Conservation (phyloP, 2,113 vertebrate species). For the Muntiacus reevesi region DNA sequence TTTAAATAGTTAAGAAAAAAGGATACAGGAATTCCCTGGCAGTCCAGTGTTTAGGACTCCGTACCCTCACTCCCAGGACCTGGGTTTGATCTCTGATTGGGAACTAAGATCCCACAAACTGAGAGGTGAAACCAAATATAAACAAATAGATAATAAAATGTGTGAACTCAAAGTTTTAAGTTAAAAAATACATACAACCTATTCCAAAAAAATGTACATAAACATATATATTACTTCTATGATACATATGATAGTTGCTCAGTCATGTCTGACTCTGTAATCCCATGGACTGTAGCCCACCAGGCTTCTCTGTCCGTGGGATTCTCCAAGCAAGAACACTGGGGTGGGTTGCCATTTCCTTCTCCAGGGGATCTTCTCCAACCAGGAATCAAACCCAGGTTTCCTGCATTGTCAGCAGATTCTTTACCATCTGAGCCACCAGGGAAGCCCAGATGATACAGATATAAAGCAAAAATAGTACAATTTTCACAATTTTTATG, state of each 20-base stretch:
- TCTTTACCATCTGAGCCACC: background rate
- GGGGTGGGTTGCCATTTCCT: background rate
- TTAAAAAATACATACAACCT: background rate
- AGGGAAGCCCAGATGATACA: background rate
- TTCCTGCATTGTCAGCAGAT: background rate
- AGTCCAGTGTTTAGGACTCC: background rate
- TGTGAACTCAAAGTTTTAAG: background rate
- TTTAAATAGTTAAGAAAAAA: background rate
- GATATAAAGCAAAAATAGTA: background rate
- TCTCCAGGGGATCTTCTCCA: background rate
- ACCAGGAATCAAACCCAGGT: background rate
- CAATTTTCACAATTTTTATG: background rate
- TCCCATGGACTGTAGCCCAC: background rate
- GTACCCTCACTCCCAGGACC: background rate
- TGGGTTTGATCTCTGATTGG: background rate
- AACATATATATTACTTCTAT: too few relatives aligned
- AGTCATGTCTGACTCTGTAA: background rate
- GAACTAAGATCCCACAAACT: background rate
- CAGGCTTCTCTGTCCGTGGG: background rate
- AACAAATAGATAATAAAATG: background rate
- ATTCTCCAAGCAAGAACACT: background rate
- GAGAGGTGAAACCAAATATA: background rate
- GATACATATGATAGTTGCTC: background rate
- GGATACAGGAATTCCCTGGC: background rate
- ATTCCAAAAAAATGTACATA: background rate